Conservation (phyloP, 2,113 vertebrate species). For the Felis catus region F.catus_Fca126_mat1.0 CM031419.1:101599501-101600000, state of each 20-base stretch:
- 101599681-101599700: conserved; percentile 85
- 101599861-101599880: conserved; percentile 84
- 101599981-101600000: background rate
- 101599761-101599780: conserved; percentile 81
- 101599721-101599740: conserved; percentile 77
- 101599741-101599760: conserved; percentile 78
- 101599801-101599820: conserved; percentile 85
- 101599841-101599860: conserved; percentile 82
- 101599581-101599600: conserved; percentile 52
- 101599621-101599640: conserved; percentile 65
- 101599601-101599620: conserved; percentile 57
- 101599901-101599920: conserved; percentile 64
- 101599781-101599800: conserved; percentile 79
- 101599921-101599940: conserved; percentile 62
- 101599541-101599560: conserved; percentile 20
- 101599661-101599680: conserved; percentile 80
- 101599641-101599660: conserved; percentile 73
- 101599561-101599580: conserved; percentile 69
- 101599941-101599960: conserved; percentile 52
- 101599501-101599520: background rate
- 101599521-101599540: background rate
- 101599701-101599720: conserved; percentile 84
- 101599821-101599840: conserved; percentile 86
- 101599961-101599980: background rate
- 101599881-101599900: conserved; percentile 80